phyloP scores from a whole-genome alignment of 2,888 invertebrate genomes.

The Papilio demoleus region DNA sequence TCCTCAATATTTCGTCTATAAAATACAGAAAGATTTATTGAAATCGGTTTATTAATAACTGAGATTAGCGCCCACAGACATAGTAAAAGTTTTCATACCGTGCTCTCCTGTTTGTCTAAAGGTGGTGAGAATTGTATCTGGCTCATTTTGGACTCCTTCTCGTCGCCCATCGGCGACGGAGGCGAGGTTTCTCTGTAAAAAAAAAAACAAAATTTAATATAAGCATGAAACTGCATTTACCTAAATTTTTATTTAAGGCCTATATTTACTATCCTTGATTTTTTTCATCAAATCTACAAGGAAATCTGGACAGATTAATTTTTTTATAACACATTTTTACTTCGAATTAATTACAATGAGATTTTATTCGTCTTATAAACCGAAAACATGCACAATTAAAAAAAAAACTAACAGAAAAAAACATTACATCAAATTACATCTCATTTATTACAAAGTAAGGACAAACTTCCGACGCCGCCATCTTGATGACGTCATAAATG shows the following conservation, averaged over 20 bases:
- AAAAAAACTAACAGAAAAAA: neutral
- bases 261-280: too few species aligned
- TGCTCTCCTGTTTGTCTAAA: conserved; percentile 72
- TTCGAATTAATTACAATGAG: too few species aligned
- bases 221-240: too few species aligned
- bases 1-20: neutral
- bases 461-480: conserved; percentile 11
- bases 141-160: conserved; percentile 81
- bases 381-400: neutral
- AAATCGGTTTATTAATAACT: neutral
- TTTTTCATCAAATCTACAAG: too few species aligned
- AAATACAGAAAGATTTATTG: neutral
- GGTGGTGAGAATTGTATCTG: conserved; percentile 77
- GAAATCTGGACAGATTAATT: too few species aligned
- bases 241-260: too few species aligned
- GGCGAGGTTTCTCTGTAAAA: conserved; percentile 79
- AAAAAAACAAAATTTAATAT: conserved; percentile 47
- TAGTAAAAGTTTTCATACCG: conserved; percentile 60
- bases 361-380: neutral
- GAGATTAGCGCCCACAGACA: neutral
- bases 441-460: conserved; percentile 23
- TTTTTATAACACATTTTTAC: too few species aligned
- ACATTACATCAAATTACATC: neutral
- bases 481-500: conserved; percentile 25
- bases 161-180: conserved; percentile 78